Percentiles rank a stretch among this genome's conserved stretches.
phyloP scores from a whole-genome alignment of 2,888 invertebrate genomes.

The Frankliniella fusca region DNA sequence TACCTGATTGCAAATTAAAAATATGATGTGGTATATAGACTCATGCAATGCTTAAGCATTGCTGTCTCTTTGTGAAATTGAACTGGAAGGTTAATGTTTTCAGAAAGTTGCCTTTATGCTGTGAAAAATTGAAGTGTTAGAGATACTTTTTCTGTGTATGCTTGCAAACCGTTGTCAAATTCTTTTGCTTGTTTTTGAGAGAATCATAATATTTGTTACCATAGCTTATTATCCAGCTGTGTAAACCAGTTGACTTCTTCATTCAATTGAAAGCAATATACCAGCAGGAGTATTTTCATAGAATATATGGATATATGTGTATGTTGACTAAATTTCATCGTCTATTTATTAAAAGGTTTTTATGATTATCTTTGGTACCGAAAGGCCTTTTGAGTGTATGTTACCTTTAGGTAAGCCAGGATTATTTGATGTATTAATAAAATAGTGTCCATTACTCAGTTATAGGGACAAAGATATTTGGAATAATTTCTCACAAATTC shows the following conservation, averaged over 20 bases:
- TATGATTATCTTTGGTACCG: slow-evolving; percentile 9
- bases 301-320: neutral
- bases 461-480: too few species aligned
- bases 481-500: too few species aligned
- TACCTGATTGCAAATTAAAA: neutral
- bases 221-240: slow-evolving; percentile 1
- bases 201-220: slow-evolving; percentile 16
- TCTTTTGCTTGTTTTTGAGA: slow-evolving; percentile 1
- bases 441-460: too few species aligned
- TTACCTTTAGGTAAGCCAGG: neutral
- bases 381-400: slow-evolving; percentile 15
- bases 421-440: neutral
- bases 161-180: slow-evolving; percentile 7
- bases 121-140: neutral
- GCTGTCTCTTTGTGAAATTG: neutral
- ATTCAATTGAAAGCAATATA: slow-evolving; percentile 19
- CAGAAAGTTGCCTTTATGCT: slow-evolving; percentile 12
- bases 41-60: neutral
- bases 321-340: slow-evolving; percentile 19
- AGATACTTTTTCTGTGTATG: neutral
- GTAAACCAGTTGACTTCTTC: slow-evolving; percentile 21
- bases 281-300: slow-evolving; percentile 24
- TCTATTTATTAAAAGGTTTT: slow-evolving; percentile 17
- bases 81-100: neutral
- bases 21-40: neutral